phyloP scores from a whole-genome alignment of 2,797 vertebrate species.

The Schizopygopsis pylzovi region DNA sequence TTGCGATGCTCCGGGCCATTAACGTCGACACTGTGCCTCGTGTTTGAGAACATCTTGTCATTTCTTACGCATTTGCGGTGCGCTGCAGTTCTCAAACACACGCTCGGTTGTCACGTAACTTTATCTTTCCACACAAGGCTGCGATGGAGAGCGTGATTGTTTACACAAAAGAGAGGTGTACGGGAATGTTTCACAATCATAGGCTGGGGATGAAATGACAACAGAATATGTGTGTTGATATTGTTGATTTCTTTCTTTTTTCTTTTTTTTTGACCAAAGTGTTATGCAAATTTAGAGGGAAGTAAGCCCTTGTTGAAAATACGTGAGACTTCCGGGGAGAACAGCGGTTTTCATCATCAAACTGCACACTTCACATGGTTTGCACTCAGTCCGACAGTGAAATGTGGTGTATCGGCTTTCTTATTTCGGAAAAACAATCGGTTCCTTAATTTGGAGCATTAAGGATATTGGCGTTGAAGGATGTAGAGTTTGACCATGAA shows the following conservation, averaged over 20 bases:
- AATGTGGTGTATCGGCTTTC: background rate
- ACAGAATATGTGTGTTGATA: constrained; percentile 27
- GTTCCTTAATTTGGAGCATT: constrained; percentile 1
- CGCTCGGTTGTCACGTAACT: background rate
- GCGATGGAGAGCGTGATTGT: constrained; percentile 8
- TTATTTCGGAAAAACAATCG: background rate
- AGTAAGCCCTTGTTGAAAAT: constrained; percentile 55
- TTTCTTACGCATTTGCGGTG: constrained; percentile 36
- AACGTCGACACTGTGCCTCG: background rate
- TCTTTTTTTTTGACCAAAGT: constrained; percentile 75
- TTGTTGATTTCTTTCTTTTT: constrained; percentile 60
- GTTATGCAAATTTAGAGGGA: constrained; percentile 78
- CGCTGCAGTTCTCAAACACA: background rate
- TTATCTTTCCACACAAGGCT: constrained; percentile 3
- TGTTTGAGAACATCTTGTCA: background rate
- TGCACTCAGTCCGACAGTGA: background rate
- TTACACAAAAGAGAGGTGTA: constrained; percentile 71
- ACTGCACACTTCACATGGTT: background rate
- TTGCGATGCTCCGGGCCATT: constrained; percentile 70
- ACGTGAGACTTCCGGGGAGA: background rate
- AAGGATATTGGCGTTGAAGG: background rate
- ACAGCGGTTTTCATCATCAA: background rate
- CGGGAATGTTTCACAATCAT: constrained; percentile 82
- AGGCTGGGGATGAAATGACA: constrained; percentile 67
- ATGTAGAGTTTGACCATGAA: background rate